Percentiles rank a stretch among this genome's conserved stretches.
phyloP scores from a whole-genome alignment of 2,113 vertebrate species.

The Lycaon pictus region DNA sequence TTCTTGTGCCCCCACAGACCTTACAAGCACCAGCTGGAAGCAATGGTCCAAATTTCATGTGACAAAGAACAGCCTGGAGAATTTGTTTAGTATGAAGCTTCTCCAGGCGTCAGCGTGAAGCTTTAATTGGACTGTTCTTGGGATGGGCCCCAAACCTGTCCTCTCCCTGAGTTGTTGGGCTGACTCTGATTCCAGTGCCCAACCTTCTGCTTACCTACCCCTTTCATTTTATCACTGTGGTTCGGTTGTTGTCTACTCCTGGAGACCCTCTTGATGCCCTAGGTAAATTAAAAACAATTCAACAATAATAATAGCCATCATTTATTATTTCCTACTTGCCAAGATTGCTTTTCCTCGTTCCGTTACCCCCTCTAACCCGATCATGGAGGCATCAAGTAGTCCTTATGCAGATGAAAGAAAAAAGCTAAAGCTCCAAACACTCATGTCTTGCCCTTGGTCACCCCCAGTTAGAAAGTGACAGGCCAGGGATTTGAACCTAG shows the following conservation, averaged over 20 bases:
- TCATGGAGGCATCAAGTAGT: neutral
- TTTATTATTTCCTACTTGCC: neutral
- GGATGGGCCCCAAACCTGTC: neutral
- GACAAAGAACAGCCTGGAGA: neutral
- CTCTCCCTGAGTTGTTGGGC: neutral
- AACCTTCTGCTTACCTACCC: neutral
- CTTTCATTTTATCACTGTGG: neutral
- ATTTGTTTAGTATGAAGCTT: neutral
- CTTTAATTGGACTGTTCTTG: neutral
- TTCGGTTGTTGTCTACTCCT: neutral
- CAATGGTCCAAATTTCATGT: neutral
- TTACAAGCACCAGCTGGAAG: neutral
- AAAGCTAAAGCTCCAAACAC: neutral
- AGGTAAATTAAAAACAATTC: neutral
- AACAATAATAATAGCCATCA: neutral
- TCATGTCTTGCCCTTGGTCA: neutral
- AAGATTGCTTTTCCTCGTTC: neutral
- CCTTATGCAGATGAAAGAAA: neutral
- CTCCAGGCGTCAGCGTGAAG: neutral
- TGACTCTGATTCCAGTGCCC: neutral
- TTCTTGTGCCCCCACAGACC: neutral
- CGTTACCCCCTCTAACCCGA: neutral
- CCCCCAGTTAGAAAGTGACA: neutral
- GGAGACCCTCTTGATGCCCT: neutral
- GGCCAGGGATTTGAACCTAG: neutral